Percentiles rank a stretch among this genome's conserved stretches.
Conservation (phyloP, 2,113 vertebrate species). For the Pyrgilauda ruficollis region DNA sequence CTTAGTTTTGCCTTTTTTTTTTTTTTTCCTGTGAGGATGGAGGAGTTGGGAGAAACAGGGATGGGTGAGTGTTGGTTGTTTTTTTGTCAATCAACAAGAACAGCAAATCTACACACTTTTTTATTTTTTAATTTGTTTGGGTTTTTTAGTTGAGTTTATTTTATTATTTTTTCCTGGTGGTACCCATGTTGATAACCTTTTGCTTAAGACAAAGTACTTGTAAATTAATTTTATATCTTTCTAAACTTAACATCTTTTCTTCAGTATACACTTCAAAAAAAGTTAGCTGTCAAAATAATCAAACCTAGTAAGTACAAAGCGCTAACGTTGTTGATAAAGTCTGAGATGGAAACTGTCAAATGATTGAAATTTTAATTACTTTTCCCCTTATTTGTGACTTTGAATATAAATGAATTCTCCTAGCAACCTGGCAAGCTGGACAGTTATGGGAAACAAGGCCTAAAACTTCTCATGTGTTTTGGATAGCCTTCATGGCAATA, state of each 20-base stretch:
- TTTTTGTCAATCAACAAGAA: background rate
- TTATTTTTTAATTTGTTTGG: background rate
- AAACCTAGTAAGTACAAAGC: background rate
- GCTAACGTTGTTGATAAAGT: background rate
- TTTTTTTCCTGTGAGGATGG: background rate
- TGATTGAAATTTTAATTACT: background rate
- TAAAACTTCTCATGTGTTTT: background rate
- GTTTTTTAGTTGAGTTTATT: background rate
- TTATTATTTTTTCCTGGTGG: background rate
- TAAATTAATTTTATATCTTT: background rate
- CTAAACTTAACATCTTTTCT: background rate
- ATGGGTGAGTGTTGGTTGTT: accelerated
- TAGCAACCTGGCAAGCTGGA: background rate
- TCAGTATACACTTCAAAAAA: background rate
- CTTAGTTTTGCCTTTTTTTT: background rate
- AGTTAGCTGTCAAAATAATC: background rate
- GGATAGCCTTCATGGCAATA: background rate
- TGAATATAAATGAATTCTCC: background rate
- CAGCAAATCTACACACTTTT: background rate
- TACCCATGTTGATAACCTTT: background rate
- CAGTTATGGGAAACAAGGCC: background rate
- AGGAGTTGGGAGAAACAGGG: background rate
- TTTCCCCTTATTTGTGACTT: background rate
- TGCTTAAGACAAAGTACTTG: background rate
- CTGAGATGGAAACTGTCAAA: background rate